These are phyloP conservation scores for Phrixothrix hirtus DNA, from an alignment of 2,888 invertebrate species.

Conservation along the genomic window DNA sequence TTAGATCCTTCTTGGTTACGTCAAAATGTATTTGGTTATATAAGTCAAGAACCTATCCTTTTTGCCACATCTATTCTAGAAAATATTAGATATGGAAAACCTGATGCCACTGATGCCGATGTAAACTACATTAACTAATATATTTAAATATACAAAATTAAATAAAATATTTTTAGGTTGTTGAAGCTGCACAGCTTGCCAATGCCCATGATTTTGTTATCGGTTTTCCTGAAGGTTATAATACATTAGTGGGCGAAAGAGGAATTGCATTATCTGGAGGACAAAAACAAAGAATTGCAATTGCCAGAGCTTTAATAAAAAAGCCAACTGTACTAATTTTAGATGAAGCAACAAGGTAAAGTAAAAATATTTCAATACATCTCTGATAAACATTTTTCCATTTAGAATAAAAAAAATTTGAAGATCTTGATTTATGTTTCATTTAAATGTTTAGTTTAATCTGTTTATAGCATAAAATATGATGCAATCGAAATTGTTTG, in stretches of 20 bases:
- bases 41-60: slow-evolving; percentile 91
- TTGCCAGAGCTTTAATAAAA: slow-evolving; percentile 90
- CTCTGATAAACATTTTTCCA: too few species aligned
- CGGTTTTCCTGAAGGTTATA: slow-evolving; percentile 80
- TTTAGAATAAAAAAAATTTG: too few species aligned
- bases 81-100: slow-evolving; percentile 90
- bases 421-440: too few species aligned
- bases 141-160: not conserved
- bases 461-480: too few species aligned
- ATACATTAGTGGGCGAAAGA: slow-evolving; percentile 86
- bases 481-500: too few species aligned
- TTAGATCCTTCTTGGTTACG: slow-evolving; percentile 86
- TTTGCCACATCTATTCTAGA: slow-evolving; percentile 91
- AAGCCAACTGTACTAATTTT: slow-evolving; percentile 85
- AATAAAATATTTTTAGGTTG: slow-evolving; percentile 59
- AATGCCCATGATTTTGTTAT: slow-evolving; percentile 91
- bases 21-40: slow-evolving; percentile 80
- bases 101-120: slow-evolving; percentile 69
- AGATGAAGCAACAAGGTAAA: slow-evolving; percentile 92
- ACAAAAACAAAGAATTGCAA: slow-evolving; percentile 93
- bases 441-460: too few species aligned
- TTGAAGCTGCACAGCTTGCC: slow-evolving; percentile 79
- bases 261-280: slow-evolving; percentile 93
- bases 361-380: too few species aligned
- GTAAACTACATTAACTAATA: slow-evolving; percentile 59